Evolutionary conservation across 1,140 invertebrate genomes (phyloP).

Genomic region (Diprion similis): DNA sequence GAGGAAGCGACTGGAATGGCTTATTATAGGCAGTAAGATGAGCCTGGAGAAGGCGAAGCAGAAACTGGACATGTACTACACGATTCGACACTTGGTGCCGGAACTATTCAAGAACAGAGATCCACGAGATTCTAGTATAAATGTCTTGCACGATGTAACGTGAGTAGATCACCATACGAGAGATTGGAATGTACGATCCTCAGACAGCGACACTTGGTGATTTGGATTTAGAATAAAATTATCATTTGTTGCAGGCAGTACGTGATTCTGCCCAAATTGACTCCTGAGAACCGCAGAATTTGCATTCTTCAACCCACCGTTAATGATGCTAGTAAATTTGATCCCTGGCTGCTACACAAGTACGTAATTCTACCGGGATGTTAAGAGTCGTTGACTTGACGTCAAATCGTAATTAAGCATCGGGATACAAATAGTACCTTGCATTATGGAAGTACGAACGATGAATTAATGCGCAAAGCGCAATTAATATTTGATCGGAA

Average conservation of each 20-base stretch:
- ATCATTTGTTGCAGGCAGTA: conserved; percentile 35
- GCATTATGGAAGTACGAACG: too few species aligned
- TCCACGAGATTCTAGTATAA: conserved; percentile 48
- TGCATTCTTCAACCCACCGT: conserved; percentile 42
- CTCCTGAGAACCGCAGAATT: conserved; percentile 48
- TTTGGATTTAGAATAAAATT: conserved; percentile 7
- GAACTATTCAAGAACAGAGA: conserved; percentile 58
- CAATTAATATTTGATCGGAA: too few species aligned
- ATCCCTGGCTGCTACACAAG: conserved; percentile 44
- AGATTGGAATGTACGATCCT: background rate
- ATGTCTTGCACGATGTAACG: conserved; percentile 40
- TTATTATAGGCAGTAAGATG: conserved; percentile 56
- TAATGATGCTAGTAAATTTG: conserved; percentile 37
- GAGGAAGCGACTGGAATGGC: conserved; percentile 54
- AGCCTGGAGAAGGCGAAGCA: conserved; percentile 60
- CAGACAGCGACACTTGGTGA: conserved; percentile 10
- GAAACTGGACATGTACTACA: conserved; percentile 61
- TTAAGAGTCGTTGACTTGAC: too few species aligned
- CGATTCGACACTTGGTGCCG: conserved; percentile 52
- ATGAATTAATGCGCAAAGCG: too few species aligned
- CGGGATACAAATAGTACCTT: too few species aligned
- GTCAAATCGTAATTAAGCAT: too few species aligned
- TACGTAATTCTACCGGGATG: conserved; percentile 21
- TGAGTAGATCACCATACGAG: conserved; percentile 16
- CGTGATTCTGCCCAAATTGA: conserved; percentile 47